These are phyloP conservation scores for Polypterus bichir DNA, from an alignment of 2,113 vertebrate genomes.

Conservation along the genomic window DNA sequence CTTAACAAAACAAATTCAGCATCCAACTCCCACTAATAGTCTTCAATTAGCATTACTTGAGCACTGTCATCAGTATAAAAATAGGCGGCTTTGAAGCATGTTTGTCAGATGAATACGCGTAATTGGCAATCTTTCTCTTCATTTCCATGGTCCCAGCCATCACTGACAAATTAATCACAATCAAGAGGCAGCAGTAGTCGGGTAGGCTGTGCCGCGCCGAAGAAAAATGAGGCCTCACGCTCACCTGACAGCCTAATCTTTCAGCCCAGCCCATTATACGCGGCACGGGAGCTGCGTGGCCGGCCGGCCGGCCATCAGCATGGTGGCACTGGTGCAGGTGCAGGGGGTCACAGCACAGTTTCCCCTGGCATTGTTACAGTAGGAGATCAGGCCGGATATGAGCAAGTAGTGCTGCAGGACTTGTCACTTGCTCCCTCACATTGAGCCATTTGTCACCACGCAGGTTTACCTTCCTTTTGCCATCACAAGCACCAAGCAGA, in stretches of 20 bases:
- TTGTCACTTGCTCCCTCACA: no score
- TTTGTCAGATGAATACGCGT: constrained; percentile 56
- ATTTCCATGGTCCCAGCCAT: constrained; percentile 65
- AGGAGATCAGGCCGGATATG: no score
- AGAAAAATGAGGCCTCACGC: constrained; percentile 86
- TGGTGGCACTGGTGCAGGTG: constrained; percentile 39
- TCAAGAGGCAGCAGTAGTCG: constrained; percentile 41
- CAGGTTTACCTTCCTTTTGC: no score
- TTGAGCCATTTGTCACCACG: no score
- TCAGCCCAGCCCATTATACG: constrained; percentile 65
- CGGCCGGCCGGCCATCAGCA: constrained; percentile 71
- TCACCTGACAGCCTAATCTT: constrained; percentile 76
- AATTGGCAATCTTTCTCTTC: constrained; percentile 77
- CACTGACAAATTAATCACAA: constrained; percentile 77
- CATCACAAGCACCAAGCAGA: no score
- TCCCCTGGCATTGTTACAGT: no score
- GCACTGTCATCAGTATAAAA: constrained; percentile 32
- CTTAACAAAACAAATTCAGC: constrained; percentile 27
- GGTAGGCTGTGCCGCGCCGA: constrained; percentile 42
- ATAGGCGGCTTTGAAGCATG: constrained; percentile 30
- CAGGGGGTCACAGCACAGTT: constrained; percentile 19
- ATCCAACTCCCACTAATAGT: constrained; percentile 21
- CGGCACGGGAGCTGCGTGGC: constrained; percentile 52
- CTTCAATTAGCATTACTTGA: constrained; percentile 23
- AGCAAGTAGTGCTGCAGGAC: no score